These are phyloP conservation scores for Ptychoptera albimana DNA, from an alignment of 2,888 invertebrate species.

Conservation along the genomic window DNA sequence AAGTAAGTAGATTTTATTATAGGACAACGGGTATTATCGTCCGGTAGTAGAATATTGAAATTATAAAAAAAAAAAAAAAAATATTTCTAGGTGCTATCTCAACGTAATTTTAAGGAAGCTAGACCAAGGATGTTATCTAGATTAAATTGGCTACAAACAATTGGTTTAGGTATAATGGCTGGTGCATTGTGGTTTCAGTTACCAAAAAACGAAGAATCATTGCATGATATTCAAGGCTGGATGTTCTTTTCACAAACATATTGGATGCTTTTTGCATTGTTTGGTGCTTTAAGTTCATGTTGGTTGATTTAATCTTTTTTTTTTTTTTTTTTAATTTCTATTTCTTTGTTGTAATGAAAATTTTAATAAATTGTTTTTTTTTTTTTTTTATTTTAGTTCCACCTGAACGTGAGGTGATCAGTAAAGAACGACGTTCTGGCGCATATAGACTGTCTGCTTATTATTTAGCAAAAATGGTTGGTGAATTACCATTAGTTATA, in stretches of 20 bases:
- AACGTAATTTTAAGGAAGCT: conserved; percentile 60
- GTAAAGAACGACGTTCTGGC: conserved; percentile 62
- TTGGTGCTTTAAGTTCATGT: conserved; percentile 66
- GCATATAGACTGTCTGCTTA: conserved; percentile 66
- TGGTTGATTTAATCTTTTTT: conserved; percentile 22
- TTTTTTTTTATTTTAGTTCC: conserved; percentile 41
- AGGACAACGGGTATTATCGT: conserved; percentile 12
- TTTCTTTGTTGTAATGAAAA: too few species aligned
- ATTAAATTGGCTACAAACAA: conserved; percentile 60
- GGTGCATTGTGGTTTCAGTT: conserved; percentile 66
- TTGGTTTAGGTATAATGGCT: conserved; percentile 51
- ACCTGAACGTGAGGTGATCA: conserved; percentile 60
- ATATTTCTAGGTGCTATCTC: conserved; percentile 40
- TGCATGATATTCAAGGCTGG: conserved; percentile 68
- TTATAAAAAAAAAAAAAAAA: too few species aligned
- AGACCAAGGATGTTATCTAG: conserved; percentile 59
- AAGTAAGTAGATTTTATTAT: conserved; percentile 29
- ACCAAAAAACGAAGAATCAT: conserved; percentile 53
- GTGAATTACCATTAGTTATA: conserved; percentile 58
- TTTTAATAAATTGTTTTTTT: conserved; percentile 4
- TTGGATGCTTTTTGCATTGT: conserved; percentile 67
- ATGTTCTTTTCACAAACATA: conserved; percentile 72
- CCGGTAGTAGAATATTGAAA: too few species aligned
- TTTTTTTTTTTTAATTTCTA: background rate
- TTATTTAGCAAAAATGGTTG: conserved; percentile 67